Percentiles rank a stretch among this genome's conserved stretches.
These are phyloP conservation scores for Collichthys lucidus DNA, from an alignment of 2,113 vertebrate species.

Conservation along the genomic window DNA sequence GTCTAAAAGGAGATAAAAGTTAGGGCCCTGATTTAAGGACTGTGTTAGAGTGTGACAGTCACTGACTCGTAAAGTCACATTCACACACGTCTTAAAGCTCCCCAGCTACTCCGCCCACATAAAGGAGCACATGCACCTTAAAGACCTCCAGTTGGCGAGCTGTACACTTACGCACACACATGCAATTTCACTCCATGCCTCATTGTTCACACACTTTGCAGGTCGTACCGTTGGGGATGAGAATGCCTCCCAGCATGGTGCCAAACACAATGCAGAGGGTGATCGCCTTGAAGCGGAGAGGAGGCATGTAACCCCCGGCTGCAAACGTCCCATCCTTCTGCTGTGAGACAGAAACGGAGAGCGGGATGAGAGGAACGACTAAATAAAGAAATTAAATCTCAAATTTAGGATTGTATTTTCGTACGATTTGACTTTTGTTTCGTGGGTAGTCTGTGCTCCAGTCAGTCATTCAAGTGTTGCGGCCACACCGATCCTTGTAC, in stretches of 20 bases:
- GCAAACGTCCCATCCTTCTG: conserved; percentile 98
- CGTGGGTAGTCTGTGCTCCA: neutral
- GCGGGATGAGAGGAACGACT: neutral
- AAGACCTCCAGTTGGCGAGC: conserved; percentile 56
- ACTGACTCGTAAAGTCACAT: conserved; percentile 83
- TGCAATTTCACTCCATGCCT: conserved; percentile 15
- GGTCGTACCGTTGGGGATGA: conserved; percentile 92
- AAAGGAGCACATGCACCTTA: conserved; percentile 77
- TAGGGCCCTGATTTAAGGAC: conserved; percentile 81
- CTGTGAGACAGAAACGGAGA: conserved; percentile 75
- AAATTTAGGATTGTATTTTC: neutral
- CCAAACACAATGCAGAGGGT: conserved; percentile 95
- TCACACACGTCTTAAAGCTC: conserved; percentile 80
- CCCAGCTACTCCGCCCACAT: conserved; percentile 69
- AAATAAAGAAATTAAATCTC: neutral
- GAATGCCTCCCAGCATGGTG: conserved; percentile 96
- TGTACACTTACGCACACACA: conserved; percentile 14
- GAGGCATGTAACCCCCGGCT: conserved; percentile 97
- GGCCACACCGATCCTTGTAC: neutral
- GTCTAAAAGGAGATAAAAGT: conserved; percentile 81
- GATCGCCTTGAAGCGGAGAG: conserved; percentile 95
- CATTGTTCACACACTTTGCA: conserved; percentile 20
- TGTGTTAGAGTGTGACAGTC: conserved; percentile 82
- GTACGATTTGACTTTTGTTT: neutral
- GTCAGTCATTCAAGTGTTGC: neutral